Evolutionary conservation across 2,888 invertebrate genomes (phyloP), one percentile per base, ranked within the genome.

Genomic region (Heterodera filipjevi): DNA sequence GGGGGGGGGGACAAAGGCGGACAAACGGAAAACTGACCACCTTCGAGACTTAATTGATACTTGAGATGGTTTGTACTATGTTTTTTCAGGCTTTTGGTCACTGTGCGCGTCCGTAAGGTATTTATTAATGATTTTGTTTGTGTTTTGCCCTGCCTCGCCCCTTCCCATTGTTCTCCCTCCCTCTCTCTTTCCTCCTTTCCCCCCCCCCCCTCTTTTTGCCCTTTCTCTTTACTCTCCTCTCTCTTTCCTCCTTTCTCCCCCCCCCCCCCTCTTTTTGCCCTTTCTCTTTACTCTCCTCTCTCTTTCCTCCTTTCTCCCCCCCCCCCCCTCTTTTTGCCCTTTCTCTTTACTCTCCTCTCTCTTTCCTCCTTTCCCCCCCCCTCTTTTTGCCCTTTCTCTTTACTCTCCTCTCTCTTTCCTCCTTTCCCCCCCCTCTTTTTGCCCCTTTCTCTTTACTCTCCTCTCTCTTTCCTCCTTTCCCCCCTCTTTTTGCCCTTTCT

Each of bases 1-100:
- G 39, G 35, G n/a, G 3, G n/a, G 66, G 12, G 33, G 33, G 3
- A 22, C 3, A 27, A 53, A 53, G 53, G 53, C 53, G 19, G 22
- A 16, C 14, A 19, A 53, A 19, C 5, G 5, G 19, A n/a, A n/a
- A 59, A 39, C 39, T 12, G 6, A 39, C 12, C 68, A 35, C 0
- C 2, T 2, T 22, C 32, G 33, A 49, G 49, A 16, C 14, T 49
- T 16, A 16, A 49, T 3, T n/a, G n/a, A n/a, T n/a, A n/a, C n/a
- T n/a, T n/a, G n/a, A n/a, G n/a, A n/a, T n/a, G n/a, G n/a, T n/a
- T n/a, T n/a, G n/a, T n/a, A n/a, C n/a, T n/a, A n/a, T n/a, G n/a
- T n/a, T n/a, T 35, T 64, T 75, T 75, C 27, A 75, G 75, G 22
- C 6, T 75, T 75, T 33, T 46, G 44, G 75, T 35, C 22, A 75